A percentile compares a stretch with the other conserved stretches of the same genome.
Conservation (phyloP, 2,888 invertebrate species). For the Drosophila ustulata region DNA sequence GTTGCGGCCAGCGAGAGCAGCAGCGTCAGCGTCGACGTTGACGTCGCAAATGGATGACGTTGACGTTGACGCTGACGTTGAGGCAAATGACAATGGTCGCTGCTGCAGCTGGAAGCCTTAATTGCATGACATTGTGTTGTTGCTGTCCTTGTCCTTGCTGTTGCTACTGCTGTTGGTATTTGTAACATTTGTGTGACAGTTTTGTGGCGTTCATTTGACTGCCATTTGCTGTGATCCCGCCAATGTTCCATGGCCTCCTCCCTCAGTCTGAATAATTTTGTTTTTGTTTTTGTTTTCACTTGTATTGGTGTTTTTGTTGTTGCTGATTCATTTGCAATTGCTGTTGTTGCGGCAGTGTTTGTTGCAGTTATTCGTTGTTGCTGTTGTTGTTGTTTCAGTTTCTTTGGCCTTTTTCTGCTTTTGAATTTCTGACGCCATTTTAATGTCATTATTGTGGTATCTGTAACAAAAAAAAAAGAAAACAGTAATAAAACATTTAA, state of each 20-base stretch:
- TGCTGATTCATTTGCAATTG: conserved; percentile 32
- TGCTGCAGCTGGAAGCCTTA: conserved; percentile 64
- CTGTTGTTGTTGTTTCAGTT: conserved; percentile 70
- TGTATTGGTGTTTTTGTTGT: conserved; percentile 40
- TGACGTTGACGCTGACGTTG: conserved; percentile 13
- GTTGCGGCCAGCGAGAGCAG: conserved; percentile 57
- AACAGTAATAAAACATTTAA: not conserved
- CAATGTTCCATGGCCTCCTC: conserved; percentile 36
- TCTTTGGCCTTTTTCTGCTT: conserved; percentile 80
- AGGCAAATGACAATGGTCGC: conserved; percentile 5
- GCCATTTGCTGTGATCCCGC: conserved; percentile 52
- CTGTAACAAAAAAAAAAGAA: conserved; percentile 54
- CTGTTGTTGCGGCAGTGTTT: conserved; percentile 62
- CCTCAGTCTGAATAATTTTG: conserved; percentile 68
- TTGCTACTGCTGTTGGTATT: conserved; percentile 40
- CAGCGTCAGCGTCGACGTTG: conserved; percentile 51
- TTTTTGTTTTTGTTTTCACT: conserved; percentile 27
- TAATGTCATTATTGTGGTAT: conserved; percentile 82
- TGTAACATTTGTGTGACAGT: conserved; percentile 63
- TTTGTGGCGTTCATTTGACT: conserved; percentile 66
- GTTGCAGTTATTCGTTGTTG: conserved; percentile 69
- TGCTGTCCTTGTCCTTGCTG: conserved; percentile 35
- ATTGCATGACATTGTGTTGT: conserved; percentile 63
- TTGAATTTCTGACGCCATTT: conserved; percentile 85
- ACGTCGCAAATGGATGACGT: conserved; percentile 49